Evolutionary conservation across 2,113 vertebrate species (phyloP).

Genomic region (Oncorhynchus kisutch): DNA sequence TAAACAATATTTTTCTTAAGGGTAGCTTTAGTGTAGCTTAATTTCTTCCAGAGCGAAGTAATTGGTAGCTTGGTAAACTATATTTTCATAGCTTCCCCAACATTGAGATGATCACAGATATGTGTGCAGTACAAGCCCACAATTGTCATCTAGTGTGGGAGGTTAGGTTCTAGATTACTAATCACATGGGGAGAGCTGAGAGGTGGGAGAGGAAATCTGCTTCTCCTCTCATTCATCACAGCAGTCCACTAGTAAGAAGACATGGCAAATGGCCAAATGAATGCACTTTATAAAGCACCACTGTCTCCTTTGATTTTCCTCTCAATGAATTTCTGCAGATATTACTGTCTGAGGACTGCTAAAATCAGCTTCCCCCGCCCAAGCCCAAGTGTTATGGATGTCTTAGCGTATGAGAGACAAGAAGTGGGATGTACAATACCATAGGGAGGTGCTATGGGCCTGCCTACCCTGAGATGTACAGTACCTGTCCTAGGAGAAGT

Average conservation of each 20-base stretch:
- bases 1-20: too few relatives aligned
- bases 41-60: too few relatives aligned
- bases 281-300: slow-evolving; percentile 76
- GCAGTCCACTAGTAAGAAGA: slow-evolving; percentile 75
- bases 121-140: slow-evolving; percentile 71
- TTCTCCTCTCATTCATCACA: slow-evolving; percentile 77
- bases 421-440: slow-evolving; percentile 63
- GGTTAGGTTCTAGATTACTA: slow-evolving; percentile 76
- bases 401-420: slow-evolving; percentile 8
- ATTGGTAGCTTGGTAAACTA: too few relatives aligned
- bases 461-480: slow-evolving; percentile 51
- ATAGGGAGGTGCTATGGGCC: slow-evolving; percentile 75
- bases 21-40: too few relatives aligned
- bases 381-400: slow-evolving; percentile 10
- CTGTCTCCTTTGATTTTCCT: slow-evolving; percentile 76
- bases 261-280: slow-evolving; percentile 77
- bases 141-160: slow-evolving; percentile 78
- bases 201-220: slow-evolving; percentile 77
- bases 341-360: too few relatives aligned
- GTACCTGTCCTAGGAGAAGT: not conserved
- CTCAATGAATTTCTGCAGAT: slow-evolving; percentile 63
- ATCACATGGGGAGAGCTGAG: slow-evolving; percentile 74
- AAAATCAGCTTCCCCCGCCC: too few relatives aligned
- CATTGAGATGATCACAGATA: slow-evolving; percentile 42
- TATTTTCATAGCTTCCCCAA: too few relatives aligned